Conservation (phyloP, 2,888 invertebrate species). For the Amphipoea lucens region DNA sequence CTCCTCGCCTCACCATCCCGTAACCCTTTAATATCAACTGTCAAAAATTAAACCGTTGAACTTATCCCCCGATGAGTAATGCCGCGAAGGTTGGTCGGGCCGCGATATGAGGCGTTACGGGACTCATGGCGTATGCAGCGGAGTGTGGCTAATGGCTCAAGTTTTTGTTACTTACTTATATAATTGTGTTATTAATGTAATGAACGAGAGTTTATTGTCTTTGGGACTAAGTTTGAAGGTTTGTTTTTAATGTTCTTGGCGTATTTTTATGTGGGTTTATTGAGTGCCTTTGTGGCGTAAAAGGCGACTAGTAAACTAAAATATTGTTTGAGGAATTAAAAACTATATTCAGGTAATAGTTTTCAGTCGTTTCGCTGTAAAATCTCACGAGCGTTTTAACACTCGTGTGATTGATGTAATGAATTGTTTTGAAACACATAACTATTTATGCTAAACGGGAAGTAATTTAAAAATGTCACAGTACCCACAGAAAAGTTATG, state of each 20-base stretch:
- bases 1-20: constrained; percentile 60
- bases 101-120: constrained; percentile 66
- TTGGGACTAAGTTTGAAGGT: constrained; percentile 24
- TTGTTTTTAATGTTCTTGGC: constrained; percentile 41
- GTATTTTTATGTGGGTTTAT: constrained; percentile 7
- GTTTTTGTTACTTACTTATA: constrained; percentile 55
- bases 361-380: neutral
- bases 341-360: neutral
- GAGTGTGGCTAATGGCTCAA: constrained; percentile 56
- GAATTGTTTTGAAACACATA: neutral
- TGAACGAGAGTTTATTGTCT: constrained; percentile 48
- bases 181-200: constrained; percentile 63
- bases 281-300: neutral
- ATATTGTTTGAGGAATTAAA: neutral
- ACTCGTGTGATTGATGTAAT: neutral
- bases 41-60: constrained; percentile 81
- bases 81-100: constrained; percentile 57
- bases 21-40: constrained; percentile 78
- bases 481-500: neutral
- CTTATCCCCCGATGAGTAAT: constrained; percentile 76
- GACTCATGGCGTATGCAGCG: constrained; percentile 46
- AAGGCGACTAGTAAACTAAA: neutral
- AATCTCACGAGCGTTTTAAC: neutral
- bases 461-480: neutral
- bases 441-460: neutral